phyloP scores from a whole-genome alignment of 2,797 vertebrate species.

The Tauraco hartlaubi region DNA sequence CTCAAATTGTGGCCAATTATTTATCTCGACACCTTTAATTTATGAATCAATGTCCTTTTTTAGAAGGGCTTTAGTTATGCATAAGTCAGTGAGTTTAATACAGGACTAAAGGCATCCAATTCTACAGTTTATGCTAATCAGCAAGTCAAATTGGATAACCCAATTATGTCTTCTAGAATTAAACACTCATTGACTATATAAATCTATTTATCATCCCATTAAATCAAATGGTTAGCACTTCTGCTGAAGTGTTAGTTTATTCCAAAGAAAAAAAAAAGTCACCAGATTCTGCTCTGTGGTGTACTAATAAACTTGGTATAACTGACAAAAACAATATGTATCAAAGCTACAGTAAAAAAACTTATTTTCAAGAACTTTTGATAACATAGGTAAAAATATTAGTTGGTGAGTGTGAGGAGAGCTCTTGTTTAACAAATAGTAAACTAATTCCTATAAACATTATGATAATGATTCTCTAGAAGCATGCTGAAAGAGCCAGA shows the following conservation, averaged over 20 bases:
- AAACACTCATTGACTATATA: background rate
- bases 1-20: background rate
- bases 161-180: conserved; percentile 24
- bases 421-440: background rate
- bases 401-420: background rate
- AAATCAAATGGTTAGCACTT: background rate
- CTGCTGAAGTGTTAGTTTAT: background rate
- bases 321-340: background rate
- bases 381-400: background rate
- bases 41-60: background rate
- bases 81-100: background rate
- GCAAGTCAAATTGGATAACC: conserved; percentile 36
- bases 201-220: background rate
- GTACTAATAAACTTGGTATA: background rate
- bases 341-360: background rate
- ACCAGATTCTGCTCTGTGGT: background rate
- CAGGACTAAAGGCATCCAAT: background rate
- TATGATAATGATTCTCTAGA: conserved; percentile 41
- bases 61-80: background rate
- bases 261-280: background rate
- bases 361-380: background rate
- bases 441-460: background rate
- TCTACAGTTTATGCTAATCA: background rate
- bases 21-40: background rate
- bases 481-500: conserved; percentile 51